Conservation (phyloP, 1,140 invertebrate species). For the Physella acuta region DNA sequence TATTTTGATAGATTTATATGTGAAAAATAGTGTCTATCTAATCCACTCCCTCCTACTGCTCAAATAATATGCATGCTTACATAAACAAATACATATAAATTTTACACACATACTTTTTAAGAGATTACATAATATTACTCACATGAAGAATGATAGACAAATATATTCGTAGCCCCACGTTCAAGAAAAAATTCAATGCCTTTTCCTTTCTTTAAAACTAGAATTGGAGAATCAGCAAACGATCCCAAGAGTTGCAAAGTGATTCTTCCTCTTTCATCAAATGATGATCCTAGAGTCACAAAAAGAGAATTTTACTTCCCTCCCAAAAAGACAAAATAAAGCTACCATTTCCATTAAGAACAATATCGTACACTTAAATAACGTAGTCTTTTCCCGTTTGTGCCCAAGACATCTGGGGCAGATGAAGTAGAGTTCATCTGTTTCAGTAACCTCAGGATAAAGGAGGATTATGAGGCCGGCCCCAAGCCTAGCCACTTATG, state of each 20-base stretch:
- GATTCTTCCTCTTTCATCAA: constrained; percentile 16
- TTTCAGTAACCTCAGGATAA: too few species aligned
- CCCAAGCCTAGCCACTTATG: not conserved
- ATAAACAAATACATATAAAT: too few species aligned
- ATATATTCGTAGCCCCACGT: constrained; percentile 8
- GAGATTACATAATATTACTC: not conserved
- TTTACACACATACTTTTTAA: too few species aligned
- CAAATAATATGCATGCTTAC: too few species aligned
- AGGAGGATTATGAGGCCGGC: not conserved
- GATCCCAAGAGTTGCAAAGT: not conserved
- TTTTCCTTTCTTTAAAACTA: constrained; percentile 8
- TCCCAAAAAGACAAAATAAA: not conserved
- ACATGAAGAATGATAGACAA: constrained; percentile 17
- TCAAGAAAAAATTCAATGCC: constrained; percentile 7
- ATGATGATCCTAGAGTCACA: not conserved
- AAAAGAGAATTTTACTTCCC: not conserved
- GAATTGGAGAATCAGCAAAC: constrained; percentile 1
- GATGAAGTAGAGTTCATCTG: too few species aligned
- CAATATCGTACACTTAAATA: not conserved
- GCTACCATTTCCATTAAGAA: not conserved
- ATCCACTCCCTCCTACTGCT: too few species aligned
- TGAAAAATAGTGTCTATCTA: too few species aligned
- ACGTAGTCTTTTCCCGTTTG: not conserved
- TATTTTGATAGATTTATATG: too few species aligned
- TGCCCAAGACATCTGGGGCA: too few species aligned